A percentile compares a stretch with the other conserved stretches of the same genome.
These are phyloP conservation scores for Cetonia aurata DNA, from an alignment of 2,888 invertebrate genomes.

Conservation along the genomic window DNA sequence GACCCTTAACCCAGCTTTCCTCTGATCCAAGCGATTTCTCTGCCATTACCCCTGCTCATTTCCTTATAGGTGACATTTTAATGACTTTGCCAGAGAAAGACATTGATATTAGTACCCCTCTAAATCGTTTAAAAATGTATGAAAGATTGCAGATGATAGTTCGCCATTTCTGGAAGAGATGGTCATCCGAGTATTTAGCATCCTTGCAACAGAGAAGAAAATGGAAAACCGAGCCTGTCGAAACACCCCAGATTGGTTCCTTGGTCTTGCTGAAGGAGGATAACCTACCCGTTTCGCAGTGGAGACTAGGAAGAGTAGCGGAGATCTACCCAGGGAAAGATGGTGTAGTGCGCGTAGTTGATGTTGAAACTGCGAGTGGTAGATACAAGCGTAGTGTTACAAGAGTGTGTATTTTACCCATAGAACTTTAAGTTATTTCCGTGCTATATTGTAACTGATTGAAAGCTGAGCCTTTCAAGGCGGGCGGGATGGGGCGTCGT, in stretches of 20 bases:
- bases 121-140: constrained; percentile 9
- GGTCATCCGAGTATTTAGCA: constrained; percentile 26
- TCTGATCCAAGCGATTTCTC: constrained; percentile 48
- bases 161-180: constrained; percentile 29
- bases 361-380: too few relatives aligned
- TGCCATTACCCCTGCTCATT: constrained; percentile 55
- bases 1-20: constrained; percentile 47
- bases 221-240: constrained; percentile 9
- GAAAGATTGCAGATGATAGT: not conserved
- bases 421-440: too few relatives aligned
- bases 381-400: too few relatives aligned
- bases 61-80: constrained; percentile 51
- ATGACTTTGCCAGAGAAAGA: constrained; percentile 42
- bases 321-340: constrained; percentile 32
- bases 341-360: constrained; percentile 22
- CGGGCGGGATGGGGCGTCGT: too few relatives aligned
- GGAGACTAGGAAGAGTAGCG: constrained; percentile 32
- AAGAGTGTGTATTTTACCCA: too few relatives aligned
- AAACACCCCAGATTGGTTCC: not conserved
- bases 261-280: constrained; percentile 23
- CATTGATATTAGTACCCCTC: not conserved
- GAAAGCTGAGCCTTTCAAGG: too few relatives aligned
- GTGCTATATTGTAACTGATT: too few relatives aligned
- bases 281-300: constrained; percentile 22
- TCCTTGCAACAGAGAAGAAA: constrained; percentile 27